Base-by-base conservation (phyloP, 2,888 invertebrate species). In the Tigriopus californicus region DNA sequence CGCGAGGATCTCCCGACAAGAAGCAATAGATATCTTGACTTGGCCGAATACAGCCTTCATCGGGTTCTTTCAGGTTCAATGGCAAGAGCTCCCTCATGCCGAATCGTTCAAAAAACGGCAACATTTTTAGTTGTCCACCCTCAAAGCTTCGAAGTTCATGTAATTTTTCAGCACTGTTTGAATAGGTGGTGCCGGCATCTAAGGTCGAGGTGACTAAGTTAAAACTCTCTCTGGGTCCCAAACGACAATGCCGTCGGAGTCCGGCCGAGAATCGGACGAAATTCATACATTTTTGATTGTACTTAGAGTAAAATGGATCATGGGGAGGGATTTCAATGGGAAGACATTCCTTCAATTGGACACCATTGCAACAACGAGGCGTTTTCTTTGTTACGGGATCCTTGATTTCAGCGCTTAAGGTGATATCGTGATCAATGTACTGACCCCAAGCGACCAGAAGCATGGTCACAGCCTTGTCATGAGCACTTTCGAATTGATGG, bases 221-320 rank as follows among this genome's bases (percentile, higher is more conserved):
- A 51, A 67, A 65, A 47, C 67, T 67, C 5, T 64, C 64, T 24
- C 69, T 62, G 12, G 69, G 69, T 33, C 69, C 88, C 66, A 90
- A 78, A 69, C 84, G 79, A 73, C 91, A 91, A 65, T 88, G 86
- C 54, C 89, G 86, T 67, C 87, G 76, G 11, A 83, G 83, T 1
- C 84, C 86, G 13, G 90, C 89, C 71, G 88, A 86, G 46, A 83
- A 87, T 66, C 91, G 76, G 12, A 90, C 88, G 68, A 91, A 89
- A 72, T 91, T 85, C 69, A 89, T 82, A 69, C 91, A 91, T 68
- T 81, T 82, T 57, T 89, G 83, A 64, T 82, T 80, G 71, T 83
- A 88, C 46, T 85, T 74, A 5, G 83, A 78, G 75, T 86, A 91
- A 77, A 91, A 90, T 70, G 87, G 85, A 70, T 91, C 91, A 68